A percentile compares a stretch with the other conserved stretches of the same genome.
Conservation (phyloP, 2,113 vertebrate genomes). For the Limanda limanda region DNA sequence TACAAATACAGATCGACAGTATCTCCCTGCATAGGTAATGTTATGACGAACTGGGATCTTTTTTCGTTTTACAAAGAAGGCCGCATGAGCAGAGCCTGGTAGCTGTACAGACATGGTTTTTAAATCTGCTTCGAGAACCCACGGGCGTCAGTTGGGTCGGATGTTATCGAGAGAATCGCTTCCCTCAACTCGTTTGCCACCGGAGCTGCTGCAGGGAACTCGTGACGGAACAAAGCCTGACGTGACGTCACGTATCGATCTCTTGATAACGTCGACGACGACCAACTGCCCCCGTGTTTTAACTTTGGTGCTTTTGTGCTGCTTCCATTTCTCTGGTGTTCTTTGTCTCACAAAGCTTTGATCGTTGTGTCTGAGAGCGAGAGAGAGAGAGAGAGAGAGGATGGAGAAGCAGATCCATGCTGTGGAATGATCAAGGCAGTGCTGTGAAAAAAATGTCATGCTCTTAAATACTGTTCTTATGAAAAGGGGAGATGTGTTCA, state of each 20-base stretch:
- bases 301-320: constrained; percentile 76
- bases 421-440: constrained; percentile 74
- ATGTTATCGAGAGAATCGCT: constrained; percentile 60
- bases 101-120: constrained; percentile 62
- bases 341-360: constrained; percentile 56
- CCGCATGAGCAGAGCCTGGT: constrained; percentile 69
- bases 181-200: background rate
- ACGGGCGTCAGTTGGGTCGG: constrained; percentile 37
- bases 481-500: constrained; percentile 75
- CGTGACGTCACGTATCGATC: constrained; percentile 19
- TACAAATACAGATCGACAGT: constrained; percentile 46
- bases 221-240: constrained; percentile 43
- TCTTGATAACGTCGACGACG: constrained; percentile 55
- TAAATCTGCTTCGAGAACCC: constrained; percentile 47
- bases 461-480: constrained; percentile 79
- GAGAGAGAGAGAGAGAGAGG: constrained; percentile 33
- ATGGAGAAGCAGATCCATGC: constrained; percentile 51
- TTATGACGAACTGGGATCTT: constrained; percentile 40
- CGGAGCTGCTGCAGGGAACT: background rate
- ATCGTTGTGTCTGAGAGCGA: constrained; percentile 31
- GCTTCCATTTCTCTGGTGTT: constrained; percentile 70
- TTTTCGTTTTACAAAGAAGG: constrained; percentile 42
- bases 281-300: constrained; percentile 50
- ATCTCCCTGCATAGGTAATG: constrained; percentile 49
- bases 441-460: constrained; percentile 82